phyloP scores from a whole-genome alignment of 2,113 vertebrate genomes.

The Passer domesticus region DNA sequence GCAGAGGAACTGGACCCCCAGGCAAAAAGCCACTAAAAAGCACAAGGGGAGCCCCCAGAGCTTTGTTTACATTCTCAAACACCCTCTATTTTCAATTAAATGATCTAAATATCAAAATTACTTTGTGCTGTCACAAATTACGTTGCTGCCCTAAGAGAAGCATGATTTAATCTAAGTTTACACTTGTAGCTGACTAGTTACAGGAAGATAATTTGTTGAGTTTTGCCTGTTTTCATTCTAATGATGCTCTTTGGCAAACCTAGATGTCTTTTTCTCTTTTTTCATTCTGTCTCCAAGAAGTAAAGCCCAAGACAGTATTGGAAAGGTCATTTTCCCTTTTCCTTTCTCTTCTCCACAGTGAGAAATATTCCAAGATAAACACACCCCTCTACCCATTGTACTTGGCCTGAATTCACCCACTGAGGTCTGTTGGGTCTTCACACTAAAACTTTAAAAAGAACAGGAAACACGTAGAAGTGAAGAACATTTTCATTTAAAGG shows the following conservation, averaged over 20 bases:
- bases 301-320: neutral
- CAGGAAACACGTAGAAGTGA: neutral
- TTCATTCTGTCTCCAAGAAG: neutral
- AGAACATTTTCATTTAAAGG: neutral
- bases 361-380: neutral
- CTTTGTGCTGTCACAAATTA: neutral
- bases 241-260: neutral
- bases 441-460: neutral
- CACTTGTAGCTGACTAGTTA: neutral
- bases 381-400: neutral
- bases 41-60: neutral
- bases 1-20: neutral
- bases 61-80: neutral
- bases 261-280: neutral
- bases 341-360: neutral
- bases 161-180: neutral
- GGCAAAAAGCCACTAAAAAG: neutral
- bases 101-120: neutral
- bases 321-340: neutral
- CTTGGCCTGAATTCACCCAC: rapidly evolving
- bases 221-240: neutral
- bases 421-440: neutral
- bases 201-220: neutral
- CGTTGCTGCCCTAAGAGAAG: neutral
- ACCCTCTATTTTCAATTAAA: neutral